Evolutionary conservation across 2,113 vertebrate genomes (phyloP), one percentile per base, ranked within the genome.

Genomic region (Catharus minimus): DNA sequence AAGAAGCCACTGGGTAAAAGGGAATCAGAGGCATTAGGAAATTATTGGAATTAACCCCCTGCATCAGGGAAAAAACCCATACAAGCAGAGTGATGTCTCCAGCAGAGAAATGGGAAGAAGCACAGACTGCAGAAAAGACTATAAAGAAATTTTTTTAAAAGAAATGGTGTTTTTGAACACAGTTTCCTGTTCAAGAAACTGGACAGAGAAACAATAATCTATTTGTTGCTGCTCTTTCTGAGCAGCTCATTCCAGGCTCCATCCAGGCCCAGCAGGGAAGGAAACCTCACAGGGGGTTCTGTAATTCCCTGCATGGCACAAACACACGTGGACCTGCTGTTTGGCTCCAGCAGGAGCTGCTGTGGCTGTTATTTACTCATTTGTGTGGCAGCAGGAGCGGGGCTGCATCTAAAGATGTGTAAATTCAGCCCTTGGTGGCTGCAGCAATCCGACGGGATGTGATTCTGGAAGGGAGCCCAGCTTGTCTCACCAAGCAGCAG

Each of bases 171-270:
- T 93, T 95, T 87, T 27, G 32, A 69, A 55, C 46, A 36, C 30
- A 14, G 57, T 73, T 92, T 91, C 95, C 92, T 93, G 86, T 66
- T 82, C 33, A 47, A 94, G 81, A 86, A 78, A 71, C 36, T 72
- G 76, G 61, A 64, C 32, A 60, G 68, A 74, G 72, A 52, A 95
- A 94, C 95, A 95, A 94, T 76, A 87, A 82, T 43, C 55, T 10
- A 0, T 64, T 78, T 88, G 86, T 93, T 74, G 76, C 92, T 44
- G 65, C 65, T 61, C 57, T 16, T 53, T 27, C 46, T 0, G 0
- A 66, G 78, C 58, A 27, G 50, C 0, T 1, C 36, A 6, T 1
- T 24, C 0, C 6, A 76, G 68, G 78, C 64, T 53, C 68, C 32
- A 6, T 52, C 46, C 58, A 68, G 87, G 56, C 57, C 52, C 52